Evolutionary conservation across 2,113 vertebrate species (phyloP).

Genomic region (Cyprinodon brontotheroides): DNA sequence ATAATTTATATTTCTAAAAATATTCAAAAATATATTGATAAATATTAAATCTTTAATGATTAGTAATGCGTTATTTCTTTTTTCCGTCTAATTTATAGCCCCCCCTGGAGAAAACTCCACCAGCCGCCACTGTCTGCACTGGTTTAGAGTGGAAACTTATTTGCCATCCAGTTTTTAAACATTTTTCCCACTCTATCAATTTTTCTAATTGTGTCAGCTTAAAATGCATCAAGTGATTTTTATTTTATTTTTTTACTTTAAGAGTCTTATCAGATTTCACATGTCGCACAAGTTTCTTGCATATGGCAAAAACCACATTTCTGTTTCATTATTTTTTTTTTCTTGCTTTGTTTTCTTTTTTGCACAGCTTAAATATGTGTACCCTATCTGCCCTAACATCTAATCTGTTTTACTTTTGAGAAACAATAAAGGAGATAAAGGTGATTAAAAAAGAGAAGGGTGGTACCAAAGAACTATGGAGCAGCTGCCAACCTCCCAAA

Average conservation of each 20-base stretch:
- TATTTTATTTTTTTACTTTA: no score
- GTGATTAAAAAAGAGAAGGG: conserved; percentile 68
- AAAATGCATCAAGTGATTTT: background rate
- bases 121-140: no score
- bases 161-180: background rate
- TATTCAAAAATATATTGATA: no score
- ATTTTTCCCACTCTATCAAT: conserved; percentile 3
- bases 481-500: conserved; percentile 66
- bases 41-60: no score
- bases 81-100: no score
- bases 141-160: no score
- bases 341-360: conserved; percentile 23
- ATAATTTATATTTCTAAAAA: no score
- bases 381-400: conserved; percentile 36
- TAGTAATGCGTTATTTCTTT: no score
- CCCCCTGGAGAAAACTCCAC: no score
- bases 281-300: no score
- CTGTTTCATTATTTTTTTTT: conserved; percentile 45
- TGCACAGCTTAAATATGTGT: conserved; percentile 1
- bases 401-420: conserved; percentile 43
- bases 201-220: conserved; percentile 16
- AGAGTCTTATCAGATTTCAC: conserved; percentile 1
- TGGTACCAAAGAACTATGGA: conserved; percentile 46
- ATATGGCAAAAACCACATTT: background rate
- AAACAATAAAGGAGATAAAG: conserved; percentile 56